Evolutionary conservation across 1,140 invertebrate genomes (phyloP).

Genomic region (Drosophila elegans): DNA sequence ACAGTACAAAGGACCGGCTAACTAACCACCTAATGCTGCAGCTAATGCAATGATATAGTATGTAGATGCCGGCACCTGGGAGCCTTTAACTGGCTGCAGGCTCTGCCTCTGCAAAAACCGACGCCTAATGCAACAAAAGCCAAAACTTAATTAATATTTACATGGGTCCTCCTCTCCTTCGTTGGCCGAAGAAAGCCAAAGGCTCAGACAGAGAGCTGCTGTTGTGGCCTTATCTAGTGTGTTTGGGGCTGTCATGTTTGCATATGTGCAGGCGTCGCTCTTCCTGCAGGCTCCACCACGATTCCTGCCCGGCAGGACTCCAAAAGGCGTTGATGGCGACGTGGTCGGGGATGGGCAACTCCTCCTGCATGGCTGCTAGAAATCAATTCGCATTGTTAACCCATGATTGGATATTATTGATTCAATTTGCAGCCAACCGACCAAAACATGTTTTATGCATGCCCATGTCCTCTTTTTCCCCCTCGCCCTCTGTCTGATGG

Average conservation of each 20-base stretch:
- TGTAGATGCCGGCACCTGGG: constrained; percentile 39
- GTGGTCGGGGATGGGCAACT: background rate
- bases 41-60: constrained; percentile 48
- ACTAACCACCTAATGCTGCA: constrained; percentile 62
- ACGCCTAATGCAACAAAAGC: constrained; percentile 65
- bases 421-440: constrained; percentile 81
- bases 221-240: constrained; percentile 49
- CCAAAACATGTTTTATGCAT: constrained; percentile 81
- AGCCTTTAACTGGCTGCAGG: constrained; percentile 2
- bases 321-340: constrained; percentile 7
- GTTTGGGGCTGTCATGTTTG: constrained; percentile 50
- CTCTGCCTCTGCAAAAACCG: constrained; percentile 43
- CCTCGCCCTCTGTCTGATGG: background rate
- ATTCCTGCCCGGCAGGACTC: background rate
- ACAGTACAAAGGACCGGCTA: constrained; percentile 46
- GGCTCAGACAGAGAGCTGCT: constrained; percentile 22
- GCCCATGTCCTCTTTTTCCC: constrained; percentile 15
- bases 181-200: constrained; percentile 5
- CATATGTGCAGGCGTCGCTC: constrained; percentile 45
- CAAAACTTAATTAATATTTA: constrained; percentile 83
- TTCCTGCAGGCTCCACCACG: constrained; percentile 12
- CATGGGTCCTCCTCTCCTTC: constrained; percentile 58
- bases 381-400: constrained; percentile 84
- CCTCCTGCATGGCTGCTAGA: constrained; percentile 69
- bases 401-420: constrained; percentile 84